Conservation (phyloP, 2,888 invertebrate genomes). For the Drosophila kanekoi region DNA sequence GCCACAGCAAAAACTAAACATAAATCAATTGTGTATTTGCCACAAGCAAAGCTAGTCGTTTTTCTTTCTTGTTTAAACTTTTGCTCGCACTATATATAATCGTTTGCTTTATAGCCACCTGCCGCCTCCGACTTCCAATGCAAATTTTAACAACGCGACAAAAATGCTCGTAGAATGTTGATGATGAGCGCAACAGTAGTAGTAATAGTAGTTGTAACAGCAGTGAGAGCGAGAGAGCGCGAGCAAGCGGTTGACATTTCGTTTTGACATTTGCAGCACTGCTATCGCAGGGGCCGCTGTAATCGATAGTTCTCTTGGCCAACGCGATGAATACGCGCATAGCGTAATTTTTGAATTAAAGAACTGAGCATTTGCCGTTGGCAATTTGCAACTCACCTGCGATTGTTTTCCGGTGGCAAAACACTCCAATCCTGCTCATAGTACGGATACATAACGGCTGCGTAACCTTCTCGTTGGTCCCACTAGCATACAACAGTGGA, state of each 20-base stretch:
- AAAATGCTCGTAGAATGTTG: slow-evolving; percentile 71
- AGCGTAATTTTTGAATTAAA: slow-evolving; percentile 23
- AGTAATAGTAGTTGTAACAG: slow-evolving; percentile 56
- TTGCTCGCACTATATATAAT: slow-evolving; percentile 9
- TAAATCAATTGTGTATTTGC: slow-evolving; percentile 31
- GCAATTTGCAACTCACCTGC: slow-evolving; percentile 88
- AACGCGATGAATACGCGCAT: slow-evolving; percentile 25
- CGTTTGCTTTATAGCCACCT: slow-evolving; percentile 54
- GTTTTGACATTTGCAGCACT: slow-evolving; percentile 42
- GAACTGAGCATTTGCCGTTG: neutral
- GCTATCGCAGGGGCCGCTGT: slow-evolving; percentile 31
- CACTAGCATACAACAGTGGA: slow-evolving; percentile 20
- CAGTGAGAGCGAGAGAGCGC: slow-evolving; percentile 60
- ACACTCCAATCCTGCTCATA: slow-evolving; percentile 95
- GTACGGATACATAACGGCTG: slow-evolving; percentile 83
- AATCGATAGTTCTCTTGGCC: slow-evolving; percentile 44
- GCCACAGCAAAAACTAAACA: slow-evolving; percentile 55
- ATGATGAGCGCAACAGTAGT: slow-evolving; percentile 70
- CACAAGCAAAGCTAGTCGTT: slow-evolving; percentile 20
- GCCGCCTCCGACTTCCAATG: slow-evolving; percentile 56
- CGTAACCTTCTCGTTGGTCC: slow-evolving; percentile 15
- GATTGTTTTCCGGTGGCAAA: slow-evolving; percentile 93
- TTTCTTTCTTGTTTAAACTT: slow-evolving; percentile 6
- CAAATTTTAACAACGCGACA: slow-evolving; percentile 75
- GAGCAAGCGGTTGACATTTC: slow-evolving; percentile 53